phyloP scores from a whole-genome alignment of 2,888 invertebrate genomes.

The Calameuta filiformis region DNA sequence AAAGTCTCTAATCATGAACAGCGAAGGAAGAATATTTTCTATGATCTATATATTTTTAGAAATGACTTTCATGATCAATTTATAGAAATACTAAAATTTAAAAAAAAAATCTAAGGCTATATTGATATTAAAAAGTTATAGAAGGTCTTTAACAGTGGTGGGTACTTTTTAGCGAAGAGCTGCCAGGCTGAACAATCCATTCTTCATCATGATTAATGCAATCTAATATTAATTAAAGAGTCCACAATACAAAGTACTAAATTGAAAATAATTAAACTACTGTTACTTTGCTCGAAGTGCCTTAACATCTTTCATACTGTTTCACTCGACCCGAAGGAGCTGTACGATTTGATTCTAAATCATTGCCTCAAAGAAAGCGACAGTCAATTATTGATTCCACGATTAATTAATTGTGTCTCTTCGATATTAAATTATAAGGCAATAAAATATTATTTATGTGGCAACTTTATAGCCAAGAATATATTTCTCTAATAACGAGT shows the following conservation, averaged over 20 bases:
- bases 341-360: neutral
- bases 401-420: neutral
- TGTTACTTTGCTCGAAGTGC: neutral
- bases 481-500: slow-evolving; percentile 27
- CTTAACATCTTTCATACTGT: neutral
- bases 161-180: neutral
- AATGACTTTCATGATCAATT: neutral
- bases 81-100: neutral
- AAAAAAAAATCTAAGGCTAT: neutral
- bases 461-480: slow-evolving; percentile 22
- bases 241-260: neutral
- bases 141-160: neutral
- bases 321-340: neutral
- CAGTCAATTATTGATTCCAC: neutral
- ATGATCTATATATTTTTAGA: slow-evolving; percentile 16
- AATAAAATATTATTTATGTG: neutral
- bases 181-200: neutral
- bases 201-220: neutral
- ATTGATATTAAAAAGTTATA: neutral
- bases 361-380: neutral
- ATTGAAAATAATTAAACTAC: neutral
- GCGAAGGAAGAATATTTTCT: slow-evolving; percentile 29
- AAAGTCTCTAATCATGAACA: slow-evolving; percentile 22
- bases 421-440: neutral
- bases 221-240: neutral